Base-by-base conservation (phyloP, 2,113 vertebrate species). In the Aegithalos caudatus region DNA sequence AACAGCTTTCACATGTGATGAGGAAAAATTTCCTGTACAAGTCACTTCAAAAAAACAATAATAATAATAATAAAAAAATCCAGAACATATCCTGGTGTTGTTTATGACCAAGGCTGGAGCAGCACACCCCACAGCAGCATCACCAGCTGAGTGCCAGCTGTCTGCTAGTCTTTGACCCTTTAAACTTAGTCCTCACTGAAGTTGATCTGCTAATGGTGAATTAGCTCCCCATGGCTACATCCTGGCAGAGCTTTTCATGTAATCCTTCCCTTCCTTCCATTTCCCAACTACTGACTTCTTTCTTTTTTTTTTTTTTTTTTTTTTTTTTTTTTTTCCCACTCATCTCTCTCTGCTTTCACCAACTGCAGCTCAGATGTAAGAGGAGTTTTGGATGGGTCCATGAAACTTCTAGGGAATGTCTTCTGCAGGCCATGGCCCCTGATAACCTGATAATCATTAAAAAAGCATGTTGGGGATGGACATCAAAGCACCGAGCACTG, bases 121-220 rank as follows among this genome's bases (percentile, higher is more conserved):
- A 94, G 66, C 77, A 61, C 65, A 80, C 78, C 79, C 86, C 84
- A 54, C 71, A 86, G 80, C 82, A 92, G 61, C 81, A 85, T 88
- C 88, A 90, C 94, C 97, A 97, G 97, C 97, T 97, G 96, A 98
- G 86, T 91, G 83, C 97, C 97, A 97, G 97, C 97, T 98, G 97
- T 97, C 96, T 96, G 81, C 33, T 53, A 64, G 35, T 54, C 64
- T 57, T 48, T 51, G 11, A 92, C 82, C 88, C 95, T 97, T 96
- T 95, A 83, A 97, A 96, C 90, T 94, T 80, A 44, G 89, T 90
- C 90, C 80, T 96, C 80, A 72, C 81, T 85, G 74, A 65, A 97
- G 92, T 29, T 19, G 47, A 73, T 81, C 91, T 95, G 91, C 91
- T 94, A 82, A n/a, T 77, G 95, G 85, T 92, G 60, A 95, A 94